phyloP scores from a whole-genome alignment of 2,888 invertebrate species.

The Cantharis rufa region DNA sequence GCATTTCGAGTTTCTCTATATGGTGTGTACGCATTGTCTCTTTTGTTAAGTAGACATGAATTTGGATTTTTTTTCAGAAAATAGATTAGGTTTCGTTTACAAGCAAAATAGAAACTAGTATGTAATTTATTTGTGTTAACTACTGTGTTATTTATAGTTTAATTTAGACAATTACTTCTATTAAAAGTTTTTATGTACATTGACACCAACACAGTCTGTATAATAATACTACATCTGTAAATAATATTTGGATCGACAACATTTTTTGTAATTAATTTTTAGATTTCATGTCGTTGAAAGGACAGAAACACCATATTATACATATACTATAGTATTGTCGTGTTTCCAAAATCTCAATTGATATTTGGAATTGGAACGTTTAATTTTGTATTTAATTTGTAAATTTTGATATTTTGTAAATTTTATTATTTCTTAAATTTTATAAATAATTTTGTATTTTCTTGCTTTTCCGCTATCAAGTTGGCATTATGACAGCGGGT shows the following conservation, averaged over 20 bases:
- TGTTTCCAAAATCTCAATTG: too few relatives aligned
- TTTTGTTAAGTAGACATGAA: neutral
- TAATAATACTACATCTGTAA: neutral
- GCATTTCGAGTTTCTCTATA: slow-evolving; percentile 1
- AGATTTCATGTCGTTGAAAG: neutral
- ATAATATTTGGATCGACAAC: neutral
- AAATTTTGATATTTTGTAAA: too few relatives aligned
- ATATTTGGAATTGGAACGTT: too few relatives aligned
- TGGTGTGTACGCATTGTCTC: neutral
- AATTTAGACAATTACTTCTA: neutral
- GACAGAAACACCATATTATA: neutral
- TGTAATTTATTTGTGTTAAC: neutral
- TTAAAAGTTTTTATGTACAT: neutral
- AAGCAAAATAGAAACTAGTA: neutral
- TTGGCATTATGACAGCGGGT: too few relatives aligned
- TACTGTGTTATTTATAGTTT: neutral
- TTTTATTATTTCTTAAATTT: too few relatives aligned
- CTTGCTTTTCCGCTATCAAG: too few relatives aligned
- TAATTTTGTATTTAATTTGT: too few relatives aligned
- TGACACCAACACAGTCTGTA: neutral
- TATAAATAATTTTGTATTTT: too few relatives aligned
- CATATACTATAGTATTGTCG: too few relatives aligned
- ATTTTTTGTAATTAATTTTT: neutral
- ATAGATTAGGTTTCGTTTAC: neutral
- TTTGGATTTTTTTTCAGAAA: neutral